These are phyloP conservation scores for Solea senegalensis DNA, from an alignment of 2,113 vertebrate genomes.

Conservation along the genomic window DNA sequence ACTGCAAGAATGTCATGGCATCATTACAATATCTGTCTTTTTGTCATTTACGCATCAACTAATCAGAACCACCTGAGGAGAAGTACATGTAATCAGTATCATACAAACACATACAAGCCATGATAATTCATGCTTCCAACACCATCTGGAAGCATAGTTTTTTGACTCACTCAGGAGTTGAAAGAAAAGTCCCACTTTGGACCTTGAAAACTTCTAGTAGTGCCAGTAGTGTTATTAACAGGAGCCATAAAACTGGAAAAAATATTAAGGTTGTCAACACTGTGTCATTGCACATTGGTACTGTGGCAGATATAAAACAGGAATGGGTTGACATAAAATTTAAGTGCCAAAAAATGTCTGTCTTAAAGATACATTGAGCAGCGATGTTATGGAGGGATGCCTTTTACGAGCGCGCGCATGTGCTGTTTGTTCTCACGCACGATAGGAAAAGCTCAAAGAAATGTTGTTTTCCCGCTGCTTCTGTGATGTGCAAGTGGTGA, in stretches of 20 bases:
- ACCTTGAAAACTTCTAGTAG: not conserved
- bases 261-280: slow-evolving; percentile 6
- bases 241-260: not conserved
- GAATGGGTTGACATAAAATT: slow-evolving; percentile 1
- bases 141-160: not conserved
- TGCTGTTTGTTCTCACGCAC: not conserved
- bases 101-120: too few relatives aligned
- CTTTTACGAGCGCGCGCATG: not conserved
- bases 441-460: not conserved
- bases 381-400: not conserved
- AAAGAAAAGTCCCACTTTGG: not conserved
- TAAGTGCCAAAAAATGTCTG: not conserved
- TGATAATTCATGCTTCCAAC: too few relatives aligned
- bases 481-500: not conserved
- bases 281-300: not conserved
- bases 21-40: too few relatives aligned
- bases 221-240: not conserved
- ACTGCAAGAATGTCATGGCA: too few relatives aligned
- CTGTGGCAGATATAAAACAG: not conserved
- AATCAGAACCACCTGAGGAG: too few relatives aligned
- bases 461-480: not conserved
- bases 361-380: not conserved
- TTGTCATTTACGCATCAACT: too few relatives aligned
- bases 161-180: not conserved
- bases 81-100: not conserved